Base-by-base conservation (phyloP, 2,888 invertebrate species). In the Psylliodes chrysocephalus region DNA sequence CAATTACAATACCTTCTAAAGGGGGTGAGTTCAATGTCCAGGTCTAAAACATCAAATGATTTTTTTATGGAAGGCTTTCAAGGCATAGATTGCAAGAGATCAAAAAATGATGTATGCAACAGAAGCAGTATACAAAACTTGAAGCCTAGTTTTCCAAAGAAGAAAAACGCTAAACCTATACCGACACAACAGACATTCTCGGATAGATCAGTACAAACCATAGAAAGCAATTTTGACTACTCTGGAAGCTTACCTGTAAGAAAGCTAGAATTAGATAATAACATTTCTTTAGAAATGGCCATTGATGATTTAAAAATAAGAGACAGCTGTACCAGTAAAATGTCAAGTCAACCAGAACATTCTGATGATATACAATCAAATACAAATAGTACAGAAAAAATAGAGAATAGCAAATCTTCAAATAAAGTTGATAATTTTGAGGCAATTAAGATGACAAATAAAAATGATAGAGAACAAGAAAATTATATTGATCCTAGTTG, bases 161-260 rank as follows among this genome's bases (percentile, higher is more conserved):
- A 18, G 18, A 12, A 12, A 12, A 49, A 49, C 22, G 10, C 28
- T 12, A 7, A 28, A 22, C 6, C 28, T 6, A 2, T 30, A 2
- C 14, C 49, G 2, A 1, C 49, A 4, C 28, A 25, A 28, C 25
- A 25, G 10, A 28, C 49, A n/a, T 49, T 49, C 28, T 59, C 59
- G 25, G 40, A 49, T 6, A 59, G 40, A 28, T 59, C 59, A 15
- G 49, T 59, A 4, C 59, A 59, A 59, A 59, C 59, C n/a, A 15
- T 49, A 15, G 28, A 28, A 2, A 25, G 7, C n/a, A 14, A 47
- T 1, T 22, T 25, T 22, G 47, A 49, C 8, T 3, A 49, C 8
- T 40, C 19, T 1, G 47, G 22, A 18, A 8, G n/a, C 15, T n/a
- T 54, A 28, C 18, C 15, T 40, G 38, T 53, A 1, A 3, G 17